Conservation (phyloP, 2,888 invertebrate species). For the Neoaliturus tenellus region DNA sequence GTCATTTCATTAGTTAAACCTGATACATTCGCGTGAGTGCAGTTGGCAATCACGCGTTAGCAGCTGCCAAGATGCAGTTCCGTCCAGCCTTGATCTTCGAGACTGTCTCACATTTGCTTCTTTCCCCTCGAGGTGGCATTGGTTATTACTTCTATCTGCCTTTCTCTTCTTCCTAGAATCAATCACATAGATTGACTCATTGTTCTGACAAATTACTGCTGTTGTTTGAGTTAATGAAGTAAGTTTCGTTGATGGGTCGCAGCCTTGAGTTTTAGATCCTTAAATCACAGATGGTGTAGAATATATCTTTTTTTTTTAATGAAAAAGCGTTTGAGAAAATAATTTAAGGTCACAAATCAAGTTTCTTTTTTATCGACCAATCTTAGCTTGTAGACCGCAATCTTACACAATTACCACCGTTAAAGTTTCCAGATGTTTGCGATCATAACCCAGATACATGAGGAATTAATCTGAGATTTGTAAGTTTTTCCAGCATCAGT, state of each 20-base stretch:
- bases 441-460: slow-evolving; percentile 14
- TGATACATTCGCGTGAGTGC: no score
- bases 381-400: no score
- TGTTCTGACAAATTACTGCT: not conserved
- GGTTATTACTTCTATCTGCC: not conserved
- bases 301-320: no score
- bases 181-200: not conserved
- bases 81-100: not conserved
- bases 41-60: not conserved
- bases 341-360: no score
- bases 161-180: slow-evolving; percentile 33
- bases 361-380: no score
- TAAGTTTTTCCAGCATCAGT: not conserved
- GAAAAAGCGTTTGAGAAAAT: no score
- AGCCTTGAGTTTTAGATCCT: no score
- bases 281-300: no score
- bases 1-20: no score
- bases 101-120: not conserved
- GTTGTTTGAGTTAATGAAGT: not conserved
- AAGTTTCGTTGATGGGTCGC: no score
- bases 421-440: not conserved
- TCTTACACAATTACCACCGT: not conserved
- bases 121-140: not conserved
- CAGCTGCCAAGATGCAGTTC: not conserved
- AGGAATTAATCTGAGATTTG: not conserved